Percentiles rank a stretch among this genome's conserved stretches.
Evolutionary conservation across 2,888 invertebrate genomes (phyloP).

Genomic region (Selenia dentaria): DNA sequence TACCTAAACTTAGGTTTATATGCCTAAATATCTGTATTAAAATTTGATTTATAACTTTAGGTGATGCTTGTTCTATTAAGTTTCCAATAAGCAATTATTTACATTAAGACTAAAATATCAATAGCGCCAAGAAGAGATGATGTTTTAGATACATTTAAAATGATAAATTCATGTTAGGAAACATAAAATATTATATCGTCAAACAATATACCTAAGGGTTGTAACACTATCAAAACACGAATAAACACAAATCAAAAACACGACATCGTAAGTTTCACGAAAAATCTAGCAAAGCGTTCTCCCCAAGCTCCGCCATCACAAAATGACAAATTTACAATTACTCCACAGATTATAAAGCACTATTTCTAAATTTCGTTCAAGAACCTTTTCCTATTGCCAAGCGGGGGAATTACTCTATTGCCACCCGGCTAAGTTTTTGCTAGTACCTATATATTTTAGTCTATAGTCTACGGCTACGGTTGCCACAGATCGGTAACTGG

Average conservation of each 20-base stretch:
- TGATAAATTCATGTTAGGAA: conserved; percentile 47
- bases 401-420: too few species aligned
- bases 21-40: too few species aligned
- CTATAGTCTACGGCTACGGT: too few species aligned
- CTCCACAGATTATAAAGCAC: too few species aligned
- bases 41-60: too few species aligned
- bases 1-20: too few species aligned
- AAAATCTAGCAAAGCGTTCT: conserved; percentile 64
- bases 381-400: too few species aligned
- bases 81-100: conserved; percentile 62
- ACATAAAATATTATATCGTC: conserved; percentile 34
- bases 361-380: too few species aligned
- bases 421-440: too few species aligned
- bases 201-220: conserved; percentile 25
- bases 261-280: conserved; percentile 59
- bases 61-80: conserved; percentile 56
- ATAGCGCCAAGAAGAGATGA: conserved; percentile 65
- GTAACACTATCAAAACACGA: conserved; percentile 36
- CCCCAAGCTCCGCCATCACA: conserved; percentile 80
- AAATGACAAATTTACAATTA: conserved; percentile 47
- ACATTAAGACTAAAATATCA: conserved; percentile 60
- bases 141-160: conserved; percentile 43
- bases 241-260: conserved; percentile 54
- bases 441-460: too few species aligned
- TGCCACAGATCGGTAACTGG: too few species aligned